Evolutionary conservation across 1,140 invertebrate genomes (phyloP).

Genomic region (Copidosoma floridanum): DNA sequence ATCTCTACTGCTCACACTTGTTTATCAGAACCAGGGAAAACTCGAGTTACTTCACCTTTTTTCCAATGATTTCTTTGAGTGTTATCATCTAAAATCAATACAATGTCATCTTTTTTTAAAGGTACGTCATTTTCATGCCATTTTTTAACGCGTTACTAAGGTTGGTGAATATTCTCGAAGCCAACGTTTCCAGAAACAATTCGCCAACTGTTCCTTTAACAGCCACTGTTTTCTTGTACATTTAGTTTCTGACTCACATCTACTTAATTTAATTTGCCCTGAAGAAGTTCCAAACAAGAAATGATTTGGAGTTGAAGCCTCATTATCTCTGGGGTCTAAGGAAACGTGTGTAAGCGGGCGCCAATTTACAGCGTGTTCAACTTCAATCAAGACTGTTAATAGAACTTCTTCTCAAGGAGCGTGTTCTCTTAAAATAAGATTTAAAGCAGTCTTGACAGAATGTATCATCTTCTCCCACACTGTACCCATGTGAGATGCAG

Average conservation of each 20-base stretch:
- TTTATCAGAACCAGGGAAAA: too few species aligned
- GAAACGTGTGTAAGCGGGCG: constrained; percentile 41
- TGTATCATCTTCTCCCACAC: constrained; percentile 3
- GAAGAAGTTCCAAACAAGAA: constrained; percentile 30
- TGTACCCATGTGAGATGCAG: constrained; percentile 14
- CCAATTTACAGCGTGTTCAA: constrained; percentile 12
- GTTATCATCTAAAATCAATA: too few species aligned
- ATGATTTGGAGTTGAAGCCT: constrained; percentile 43
- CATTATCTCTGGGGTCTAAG: constrained; percentile 26
- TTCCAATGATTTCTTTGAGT: too few species aligned
- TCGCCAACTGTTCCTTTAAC: constrained; percentile 23
- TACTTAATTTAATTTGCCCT: background rate
- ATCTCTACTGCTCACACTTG: too few species aligned
- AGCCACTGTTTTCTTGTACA: constrained; percentile 15
- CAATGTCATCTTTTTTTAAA: too few species aligned
- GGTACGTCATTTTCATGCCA: too few species aligned
- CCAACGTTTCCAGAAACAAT: constrained; percentile 38
- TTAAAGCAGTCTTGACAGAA: constrained; percentile 9
- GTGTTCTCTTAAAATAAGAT: background rate
- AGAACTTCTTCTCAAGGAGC: constrained; percentile 8
- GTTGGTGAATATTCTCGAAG: constrained; percentile 32
- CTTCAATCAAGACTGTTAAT: constrained; percentile 6
- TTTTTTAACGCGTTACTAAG: constrained; percentile 32
- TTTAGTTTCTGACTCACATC: background rate
- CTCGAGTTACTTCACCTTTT: too few species aligned